Evolutionary conservation across 2,113 vertebrate species (phyloP).

Genomic region (Nanorana parkeri): DNA sequence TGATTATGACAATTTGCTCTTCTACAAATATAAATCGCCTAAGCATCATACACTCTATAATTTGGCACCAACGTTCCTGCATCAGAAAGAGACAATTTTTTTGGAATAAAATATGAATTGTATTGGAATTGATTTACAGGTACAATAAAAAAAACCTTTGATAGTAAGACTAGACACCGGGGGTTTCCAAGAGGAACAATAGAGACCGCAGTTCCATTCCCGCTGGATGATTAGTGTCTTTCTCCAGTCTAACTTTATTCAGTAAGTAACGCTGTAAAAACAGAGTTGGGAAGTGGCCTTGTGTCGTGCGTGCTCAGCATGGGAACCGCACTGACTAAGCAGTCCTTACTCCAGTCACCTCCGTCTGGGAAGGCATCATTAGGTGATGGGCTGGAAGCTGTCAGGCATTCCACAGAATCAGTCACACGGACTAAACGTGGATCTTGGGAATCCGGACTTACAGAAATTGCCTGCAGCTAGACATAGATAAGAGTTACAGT

Average conservation of each 20-base stretch:
- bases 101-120: no score
- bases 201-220: not conserved
- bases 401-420: conserved; percentile 44
- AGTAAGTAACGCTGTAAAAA: conserved; percentile 23
- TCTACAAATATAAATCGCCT: no score
- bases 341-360: conserved; percentile 37
- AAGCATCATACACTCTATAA: no score
- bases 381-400: conserved; percentile 35
- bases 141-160: no score
- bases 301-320: conserved; percentile 46
- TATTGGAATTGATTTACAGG: no score
- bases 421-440: conserved; percentile 40
- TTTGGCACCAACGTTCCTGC: no score
- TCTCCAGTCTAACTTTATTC: conserved; percentile 33
- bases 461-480: conserved; percentile 42
- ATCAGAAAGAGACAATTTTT: no score
- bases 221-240: conserved; percentile 13
- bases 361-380: conserved; percentile 47
- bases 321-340: conserved; percentile 53
- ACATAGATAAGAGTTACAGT: conserved; percentile 40
- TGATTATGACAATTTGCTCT: no score
- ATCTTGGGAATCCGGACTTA: conserved; percentile 46
- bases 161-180: not conserved
- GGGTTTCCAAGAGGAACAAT: not conserved
- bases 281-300: conserved; percentile 17